phyloP scores from a whole-genome alignment of 2,113 vertebrate species.

The Lophura nycthemera region DNA sequence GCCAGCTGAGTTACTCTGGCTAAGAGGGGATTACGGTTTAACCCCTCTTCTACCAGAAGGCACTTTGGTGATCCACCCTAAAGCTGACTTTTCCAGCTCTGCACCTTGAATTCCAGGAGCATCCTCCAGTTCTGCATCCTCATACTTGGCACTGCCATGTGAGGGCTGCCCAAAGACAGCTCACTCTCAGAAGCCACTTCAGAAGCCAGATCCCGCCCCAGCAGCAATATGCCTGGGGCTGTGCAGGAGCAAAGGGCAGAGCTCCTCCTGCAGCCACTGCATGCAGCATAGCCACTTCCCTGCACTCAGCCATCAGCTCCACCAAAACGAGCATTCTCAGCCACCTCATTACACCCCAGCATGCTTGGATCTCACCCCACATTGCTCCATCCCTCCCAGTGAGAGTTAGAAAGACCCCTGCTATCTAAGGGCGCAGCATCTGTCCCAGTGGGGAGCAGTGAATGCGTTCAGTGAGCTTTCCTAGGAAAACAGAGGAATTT shows the following conservation, averaged over 20 bases:
- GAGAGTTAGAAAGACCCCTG: background rate
- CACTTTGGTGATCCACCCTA: fast-evolving
- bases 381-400: background rate
- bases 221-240: background rate
- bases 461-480: background rate
- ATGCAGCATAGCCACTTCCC: no score
- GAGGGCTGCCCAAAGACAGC: background rate
- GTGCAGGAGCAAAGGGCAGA: background rate
- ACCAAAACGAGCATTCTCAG: background rate
- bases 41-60: background rate
- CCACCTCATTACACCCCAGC: background rate
- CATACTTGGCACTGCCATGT: background rate
- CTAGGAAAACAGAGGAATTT: background rate
- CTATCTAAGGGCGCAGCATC: background rate
- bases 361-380: background rate
- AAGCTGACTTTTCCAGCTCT: background rate
- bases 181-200: background rate
- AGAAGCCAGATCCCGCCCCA: background rate
- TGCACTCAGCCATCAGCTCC: fast-evolving
- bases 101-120: background rate
- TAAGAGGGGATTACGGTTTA: background rate
- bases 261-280: background rate
- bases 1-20: background rate
- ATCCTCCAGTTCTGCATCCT: background rate
- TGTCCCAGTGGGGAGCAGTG: background rate